These are phyloP conservation scores for Drosophila lacteicornis DNA, from an alignment of 1,140 invertebrate genomes.

Conservation along the genomic window DNA sequence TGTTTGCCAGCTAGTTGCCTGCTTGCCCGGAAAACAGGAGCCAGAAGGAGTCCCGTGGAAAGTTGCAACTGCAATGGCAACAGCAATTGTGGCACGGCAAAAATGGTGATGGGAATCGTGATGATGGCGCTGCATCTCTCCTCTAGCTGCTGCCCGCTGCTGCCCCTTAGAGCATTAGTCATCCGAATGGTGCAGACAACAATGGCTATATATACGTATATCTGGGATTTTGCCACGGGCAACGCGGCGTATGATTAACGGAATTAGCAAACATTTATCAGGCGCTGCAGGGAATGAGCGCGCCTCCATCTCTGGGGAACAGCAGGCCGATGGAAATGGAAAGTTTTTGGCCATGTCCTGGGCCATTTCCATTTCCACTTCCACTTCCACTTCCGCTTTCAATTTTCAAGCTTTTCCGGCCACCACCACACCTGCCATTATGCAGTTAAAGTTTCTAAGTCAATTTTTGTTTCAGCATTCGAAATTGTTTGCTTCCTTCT, in stretches of 20 bases:
- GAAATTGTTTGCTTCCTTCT: slow-evolving; percentile 29
- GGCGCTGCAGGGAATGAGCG: slow-evolving; percentile 24
- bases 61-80: slow-evolving; percentile 17
- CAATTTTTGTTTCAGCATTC: slow-evolving; percentile 35
- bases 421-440: slow-evolving; percentile 5
- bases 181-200: slow-evolving; percentile 49
- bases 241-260: slow-evolving; percentile 77
- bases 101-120: slow-evolving; percentile 19
- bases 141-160: not conserved
- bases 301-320: not conserved
- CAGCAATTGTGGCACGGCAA: not conserved
- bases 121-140: slow-evolving; percentile 7
- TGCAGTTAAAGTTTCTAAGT: slow-evolving; percentile 40
- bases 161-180: slow-evolving; percentile 33
- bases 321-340: slow-evolving; percentile 16
- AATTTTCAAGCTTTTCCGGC: not conserved
- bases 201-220: slow-evolving; percentile 19
- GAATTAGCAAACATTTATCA: slow-evolving; percentile 69
- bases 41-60: not conserved
- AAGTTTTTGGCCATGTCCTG: slow-evolving; percentile 20
- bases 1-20: slow-evolving; percentile 41
- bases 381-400: not conserved
- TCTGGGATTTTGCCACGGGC: slow-evolving; percentile 25
- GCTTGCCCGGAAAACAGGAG: slow-evolving; percentile 1
- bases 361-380: slow-evolving; percentile 19